Conservation (phyloP, 2,113 vertebrate genomes). For the Baryphthengus martii region DNA sequence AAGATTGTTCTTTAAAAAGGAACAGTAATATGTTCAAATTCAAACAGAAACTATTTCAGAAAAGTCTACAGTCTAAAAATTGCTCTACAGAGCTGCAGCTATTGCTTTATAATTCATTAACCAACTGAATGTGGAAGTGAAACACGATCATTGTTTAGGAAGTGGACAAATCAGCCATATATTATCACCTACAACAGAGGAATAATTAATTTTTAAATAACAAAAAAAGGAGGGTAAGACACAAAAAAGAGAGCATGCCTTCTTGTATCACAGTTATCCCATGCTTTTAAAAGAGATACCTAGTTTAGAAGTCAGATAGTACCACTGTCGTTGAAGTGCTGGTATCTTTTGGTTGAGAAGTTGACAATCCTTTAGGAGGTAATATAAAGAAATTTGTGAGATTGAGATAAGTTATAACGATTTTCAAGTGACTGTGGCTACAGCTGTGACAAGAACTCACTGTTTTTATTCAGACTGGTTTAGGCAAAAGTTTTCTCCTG, state of each 20-base stretch:
- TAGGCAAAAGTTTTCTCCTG: background rate
- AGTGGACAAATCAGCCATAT: background rate
- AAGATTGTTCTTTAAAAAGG: background rate
- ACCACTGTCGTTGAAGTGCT: background rate
- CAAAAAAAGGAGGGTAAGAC: background rate
- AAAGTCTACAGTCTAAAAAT: background rate
- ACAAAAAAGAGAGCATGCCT: background rate
- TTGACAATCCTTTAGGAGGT: background rate
- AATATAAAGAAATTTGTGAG: background rate
- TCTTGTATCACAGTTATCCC: background rate
- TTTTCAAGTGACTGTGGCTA: background rate
- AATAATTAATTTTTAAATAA: background rate
- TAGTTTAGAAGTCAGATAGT: background rate
- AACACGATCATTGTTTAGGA: background rate
- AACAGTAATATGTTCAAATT: background rate
- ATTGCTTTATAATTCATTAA: background rate
- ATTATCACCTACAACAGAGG: background rate
- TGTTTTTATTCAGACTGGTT: background rate
- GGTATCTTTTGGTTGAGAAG: background rate
- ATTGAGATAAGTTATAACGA: background rate
- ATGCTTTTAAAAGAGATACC: background rate
- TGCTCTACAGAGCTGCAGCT: background rate
- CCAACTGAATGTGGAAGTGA: background rate
- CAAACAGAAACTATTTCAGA: background rate
- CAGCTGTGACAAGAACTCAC: background rate